Conservation (phyloP, 1,140 invertebrate species). For the Brachionus angularis region DNA sequence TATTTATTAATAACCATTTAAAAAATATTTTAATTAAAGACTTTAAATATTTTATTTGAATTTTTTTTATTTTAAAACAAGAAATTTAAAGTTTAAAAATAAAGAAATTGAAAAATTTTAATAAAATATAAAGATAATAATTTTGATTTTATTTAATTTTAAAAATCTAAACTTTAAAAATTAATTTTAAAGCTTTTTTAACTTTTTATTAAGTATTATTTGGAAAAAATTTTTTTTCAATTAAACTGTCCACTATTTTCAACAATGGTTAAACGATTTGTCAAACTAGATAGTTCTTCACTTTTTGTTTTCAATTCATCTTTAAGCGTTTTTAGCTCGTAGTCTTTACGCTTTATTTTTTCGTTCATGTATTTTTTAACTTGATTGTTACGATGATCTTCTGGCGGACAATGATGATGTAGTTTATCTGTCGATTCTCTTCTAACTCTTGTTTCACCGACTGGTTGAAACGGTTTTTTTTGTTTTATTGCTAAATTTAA, state of each 20-base stretch:
- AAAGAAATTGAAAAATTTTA: too few relatives aligned
- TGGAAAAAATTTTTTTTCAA: too few relatives aligned
- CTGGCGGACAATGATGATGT: constrained; percentile 46
- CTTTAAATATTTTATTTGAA: too few relatives aligned
- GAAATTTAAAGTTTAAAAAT: too few relatives aligned
- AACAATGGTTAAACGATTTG: constrained; percentile 28
- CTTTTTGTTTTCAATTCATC: constrained; percentile 52
- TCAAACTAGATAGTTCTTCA: constrained; percentile 46
- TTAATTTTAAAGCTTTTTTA: not conserved
- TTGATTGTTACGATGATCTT: constrained; percentile 45
- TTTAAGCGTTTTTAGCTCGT: constrained; percentile 56
- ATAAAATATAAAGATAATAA: too few relatives aligned
- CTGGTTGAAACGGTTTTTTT: too few relatives aligned
- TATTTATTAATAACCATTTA: too few relatives aligned
- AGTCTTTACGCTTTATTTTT: constrained; percentile 53
- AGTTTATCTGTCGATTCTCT: constrained; percentile 29
- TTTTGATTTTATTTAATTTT: not conserved
- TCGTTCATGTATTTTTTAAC: constrained; percentile 50
- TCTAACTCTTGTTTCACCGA: too few relatives aligned
- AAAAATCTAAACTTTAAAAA: not conserved
- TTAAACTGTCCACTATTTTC: constrained; percentile 36
- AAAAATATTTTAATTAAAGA: too few relatives aligned
- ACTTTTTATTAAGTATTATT: too few relatives aligned
- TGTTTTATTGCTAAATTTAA: constrained; percentile 57
- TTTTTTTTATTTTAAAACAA: too few relatives aligned